Base-by-base conservation (phyloP, 1,140 invertebrate species). In the Platyscapa corneri region DNA sequence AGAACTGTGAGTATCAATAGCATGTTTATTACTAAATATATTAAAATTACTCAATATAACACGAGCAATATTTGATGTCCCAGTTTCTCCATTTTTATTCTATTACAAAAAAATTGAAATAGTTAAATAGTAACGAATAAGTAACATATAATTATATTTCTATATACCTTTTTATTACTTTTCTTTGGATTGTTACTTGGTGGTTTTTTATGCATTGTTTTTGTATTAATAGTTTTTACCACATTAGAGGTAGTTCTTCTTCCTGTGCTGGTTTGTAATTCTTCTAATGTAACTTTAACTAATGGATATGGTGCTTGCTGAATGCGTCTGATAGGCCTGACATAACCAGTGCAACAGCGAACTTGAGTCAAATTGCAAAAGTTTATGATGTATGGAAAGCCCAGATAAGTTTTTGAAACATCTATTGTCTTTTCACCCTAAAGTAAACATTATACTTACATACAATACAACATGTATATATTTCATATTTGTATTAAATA, bases 291-390 rank as follows among this genome's bases (percentile, higher is more conserved):
- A n/a, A 95, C 93, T 93, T 96, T 96, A 46, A 97, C 95, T 82
- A 97, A 92, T 49, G 97, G 96, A 94, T 97, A 97, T 6, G 96
- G 95, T 18, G 96, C 96, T 90, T 97, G 96, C 83, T 96, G 96
- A 84, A 97, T 94, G 82, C 97, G 94, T 37, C 96, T 94, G 86
- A 97, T 95, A 87, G 94, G 95, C 60, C 96, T 93, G 37, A 96
- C 94, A 86, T 95, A 96, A 20, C 96, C 96, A 87, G 95, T 95
- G 76, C 95, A 95, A 86, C 95, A 95, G 81, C 95, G 95, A 82
- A 96, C 95, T 94, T 96, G 95, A 53, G 96, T 97, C 88, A 97
- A 93, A 91, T 97, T 97, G 88, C 95, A 95, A 91, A 97, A 96
- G 89, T 97, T 96, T 86, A 97, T 96, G 84, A 96, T 95, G 90